These are phyloP conservation scores for Verasper variegatus DNA, from an alignment of 2,113 vertebrate species.

Conservation along the genomic window DNA sequence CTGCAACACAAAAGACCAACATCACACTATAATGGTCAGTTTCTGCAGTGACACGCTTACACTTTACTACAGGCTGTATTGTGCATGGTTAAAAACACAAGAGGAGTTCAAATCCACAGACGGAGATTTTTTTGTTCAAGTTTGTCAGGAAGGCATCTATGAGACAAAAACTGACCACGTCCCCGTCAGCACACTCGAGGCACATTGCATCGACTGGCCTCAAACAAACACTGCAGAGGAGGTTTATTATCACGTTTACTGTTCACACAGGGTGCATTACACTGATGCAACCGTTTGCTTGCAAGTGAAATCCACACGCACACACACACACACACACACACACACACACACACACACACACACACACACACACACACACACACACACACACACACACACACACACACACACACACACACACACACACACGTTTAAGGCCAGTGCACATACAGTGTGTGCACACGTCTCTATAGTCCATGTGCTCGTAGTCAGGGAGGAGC, in stretches of 20 bases:
- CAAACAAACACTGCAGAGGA: conserved; percentile 18
- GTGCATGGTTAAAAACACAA: conserved; percentile 36
- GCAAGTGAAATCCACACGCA: neutral
- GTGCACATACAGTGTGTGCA: conserved; percentile 93
- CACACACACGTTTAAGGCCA: conserved; percentile 12
- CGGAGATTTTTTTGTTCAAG: neutral
- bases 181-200: conserved; percentile 15
- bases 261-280: neutral
- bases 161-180: neutral
- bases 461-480: conserved; percentile 93
- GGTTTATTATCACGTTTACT: neutral
- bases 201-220: conserved; percentile 6
- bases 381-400: conserved; percentile 42
- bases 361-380: conserved; percentile 42
- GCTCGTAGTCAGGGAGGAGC: conserved; percentile 94
- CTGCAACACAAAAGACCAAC: conserved; percentile 78
- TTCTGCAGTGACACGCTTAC: neutral
- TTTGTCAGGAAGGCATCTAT: neutral
- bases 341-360: conserved; percentile 17
- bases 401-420: conserved; percentile 45
- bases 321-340: conserved; percentile 44
- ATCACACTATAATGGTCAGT: conserved; percentile 21
- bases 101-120: conserved; percentile 14
- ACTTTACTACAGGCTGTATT: neutral
- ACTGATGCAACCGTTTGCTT: too few species aligned